Percentiles rank a stretch among this genome's conserved stretches.
Conservation (phyloP, 2,797 vertebrate genomes). For the Sphenodon punctatus region DNA sequence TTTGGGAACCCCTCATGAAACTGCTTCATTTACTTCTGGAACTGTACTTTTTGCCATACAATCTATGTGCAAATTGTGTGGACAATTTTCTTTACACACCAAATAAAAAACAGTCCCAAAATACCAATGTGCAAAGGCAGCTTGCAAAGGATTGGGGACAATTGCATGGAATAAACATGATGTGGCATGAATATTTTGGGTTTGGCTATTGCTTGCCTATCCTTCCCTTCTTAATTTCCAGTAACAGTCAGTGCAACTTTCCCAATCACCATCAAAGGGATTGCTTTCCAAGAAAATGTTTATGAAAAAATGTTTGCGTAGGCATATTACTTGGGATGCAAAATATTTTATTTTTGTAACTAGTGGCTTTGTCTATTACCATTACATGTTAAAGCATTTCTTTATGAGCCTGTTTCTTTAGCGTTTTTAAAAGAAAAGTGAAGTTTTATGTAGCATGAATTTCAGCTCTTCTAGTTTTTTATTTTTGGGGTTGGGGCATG, state of each 20-base stretch:
- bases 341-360: neutral
- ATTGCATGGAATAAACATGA: neutral
- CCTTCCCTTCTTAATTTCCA: neutral
- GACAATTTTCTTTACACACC: neutral
- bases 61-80: neutral
- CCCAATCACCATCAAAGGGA: neutral
- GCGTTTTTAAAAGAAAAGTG: neutral
- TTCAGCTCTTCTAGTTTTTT: neutral
- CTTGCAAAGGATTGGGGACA: neutral
- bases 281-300: slow-evolving; percentile 12
- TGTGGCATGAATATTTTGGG: neutral
- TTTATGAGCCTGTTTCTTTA: neutral
- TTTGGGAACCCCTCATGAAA: slow-evolving; percentile 7
- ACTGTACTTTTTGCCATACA: neutral
- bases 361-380: neutral
- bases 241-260: neutral
- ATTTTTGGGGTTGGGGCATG: neutral
- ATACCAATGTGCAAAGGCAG: neutral
- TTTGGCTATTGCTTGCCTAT: neutral
- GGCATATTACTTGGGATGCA: neutral
- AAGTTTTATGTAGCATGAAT: neutral
- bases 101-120: neutral
- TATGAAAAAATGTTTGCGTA: neutral
- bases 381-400: neutral
- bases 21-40: neutral